Percentiles rank a stretch among this genome's conserved stretches.
Evolutionary conservation across 2,113 vertebrate genomes (phyloP).

Genomic region (Scortum barcoo): DNA sequence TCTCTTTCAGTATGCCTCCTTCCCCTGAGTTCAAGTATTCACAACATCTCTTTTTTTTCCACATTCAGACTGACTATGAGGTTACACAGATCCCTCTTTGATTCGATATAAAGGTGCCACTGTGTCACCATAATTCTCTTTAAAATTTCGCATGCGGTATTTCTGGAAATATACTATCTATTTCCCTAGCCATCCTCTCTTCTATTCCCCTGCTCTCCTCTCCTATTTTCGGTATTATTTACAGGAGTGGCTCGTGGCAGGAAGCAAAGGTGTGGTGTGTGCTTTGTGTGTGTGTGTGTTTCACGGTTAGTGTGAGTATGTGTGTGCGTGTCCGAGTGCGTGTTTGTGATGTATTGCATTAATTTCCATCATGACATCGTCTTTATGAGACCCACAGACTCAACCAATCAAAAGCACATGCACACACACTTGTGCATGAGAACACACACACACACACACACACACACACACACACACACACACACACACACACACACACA

Average conservation of each 20-base stretch:
- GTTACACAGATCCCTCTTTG: constrained; percentile 38
- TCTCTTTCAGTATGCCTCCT: constrained; percentile 18
- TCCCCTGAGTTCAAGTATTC: constrained; percentile 42
- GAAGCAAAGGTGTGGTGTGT: constrained; percentile 48
- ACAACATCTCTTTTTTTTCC: constrained; percentile 17
- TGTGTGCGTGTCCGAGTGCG: constrained; percentile 54
- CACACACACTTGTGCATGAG: constrained; percentile 40
- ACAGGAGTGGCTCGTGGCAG: constrained; percentile 56
- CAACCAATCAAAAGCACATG: constrained; percentile 74
- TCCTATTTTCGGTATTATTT: constrained; percentile 69
- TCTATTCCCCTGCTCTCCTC: constrained; percentile 34
- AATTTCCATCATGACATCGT: constrained; percentile 86
- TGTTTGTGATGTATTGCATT: constrained; percentile 86
- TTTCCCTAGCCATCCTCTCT: constrained; percentile 36
- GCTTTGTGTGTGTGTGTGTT: constrained; percentile 19
- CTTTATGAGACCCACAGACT: constrained; percentile 80
- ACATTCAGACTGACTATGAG: constrained; percentile 27
- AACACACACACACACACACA: constrained; percentile 31
- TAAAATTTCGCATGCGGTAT: constrained; percentile 27
- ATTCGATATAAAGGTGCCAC: constrained; percentile 41
- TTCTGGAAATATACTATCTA: constrained; percentile 34
- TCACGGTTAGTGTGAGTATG: background rate
- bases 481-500: constrained; percentile 18
- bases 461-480: constrained; percentile 38
- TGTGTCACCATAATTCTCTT: constrained; percentile 51